Evolutionary conservation across 2,113 vertebrate genomes (phyloP), one percentile per base, ranked within the genome.

Genomic region (Poeciliopsis prolifica): DNA sequence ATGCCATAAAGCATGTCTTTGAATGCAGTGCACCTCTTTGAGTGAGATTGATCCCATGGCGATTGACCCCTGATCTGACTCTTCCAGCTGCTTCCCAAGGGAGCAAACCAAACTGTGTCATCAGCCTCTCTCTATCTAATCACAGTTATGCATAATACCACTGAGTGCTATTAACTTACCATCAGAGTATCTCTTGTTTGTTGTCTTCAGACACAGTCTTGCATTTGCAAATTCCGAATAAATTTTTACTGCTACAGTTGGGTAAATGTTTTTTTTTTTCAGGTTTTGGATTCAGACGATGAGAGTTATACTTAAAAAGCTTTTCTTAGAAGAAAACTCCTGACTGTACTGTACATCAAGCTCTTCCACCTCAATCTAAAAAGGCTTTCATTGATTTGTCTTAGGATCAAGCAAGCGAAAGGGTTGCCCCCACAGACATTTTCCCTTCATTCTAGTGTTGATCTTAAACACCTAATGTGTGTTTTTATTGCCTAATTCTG

Each of bases 131-230:
- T 79, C 83, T 88, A 91, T 92, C 86, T 89, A 93, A 92, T 92
- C 87, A 90, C 68, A 84, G 87, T 72, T 86, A 61, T 80, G 89
- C 87, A 88, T 90, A 87, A 91, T 91, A 89, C 87, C 75, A 85
- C 82, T 83, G 86, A 92, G 91, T 91, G 92, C 87, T 90, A 92
- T 93, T 92, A 92, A 93, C 90, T 88, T 85, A 82, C 81, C 72
- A 90, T 90, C 82, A 86, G 78, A 77, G 88, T 87, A 84, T 86
- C 65, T 80, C 72, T 62, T 64, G 71, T 61, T 74, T 78, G 68
- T 79, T 78, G 76, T 65, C n/a, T 82, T 82, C 76, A 82, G 71
- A 81, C 77, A 79, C 71, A 63, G 63, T 77, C 65, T 75, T 77
- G 65, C 68, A 72, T 73, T 66, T 63, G 83, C 65, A 72, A 54